Conservation (phyloP, 2,113 vertebrate species). For the Tetrax tetrax region DNA sequence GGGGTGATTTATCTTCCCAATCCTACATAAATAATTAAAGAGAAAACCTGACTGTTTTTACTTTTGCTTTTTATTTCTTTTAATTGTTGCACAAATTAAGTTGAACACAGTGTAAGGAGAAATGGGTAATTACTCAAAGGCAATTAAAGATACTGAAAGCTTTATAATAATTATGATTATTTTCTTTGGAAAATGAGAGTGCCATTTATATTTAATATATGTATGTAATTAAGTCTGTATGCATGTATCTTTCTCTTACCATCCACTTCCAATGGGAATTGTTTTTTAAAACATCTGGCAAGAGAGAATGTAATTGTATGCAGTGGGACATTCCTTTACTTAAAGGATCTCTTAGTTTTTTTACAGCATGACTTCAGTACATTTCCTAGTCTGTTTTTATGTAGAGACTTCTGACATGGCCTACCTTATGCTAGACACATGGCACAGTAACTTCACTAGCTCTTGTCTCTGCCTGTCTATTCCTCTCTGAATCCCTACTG, state of each 20-base stretch:
- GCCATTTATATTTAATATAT: constrained; percentile 59
- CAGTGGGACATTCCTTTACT: not conserved
- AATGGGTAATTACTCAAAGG: constrained; percentile 58
- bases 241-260: constrained; percentile 51
- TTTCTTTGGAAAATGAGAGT: constrained; percentile 55
- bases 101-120: constrained; percentile 2
- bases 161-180: constrained; percentile 65
- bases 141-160: constrained; percentile 58
- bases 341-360: not conserved
- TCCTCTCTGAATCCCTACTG: not conserved
- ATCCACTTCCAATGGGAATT: constrained; percentile 5
- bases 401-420: not conserved
- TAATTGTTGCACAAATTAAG: constrained; percentile 49
- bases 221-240: constrained; percentile 53
- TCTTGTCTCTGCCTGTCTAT: not conserved
- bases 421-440: not conserved
- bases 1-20: not conserved
- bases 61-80: constrained; percentile 20
- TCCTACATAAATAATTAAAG: constrained; percentile 30
- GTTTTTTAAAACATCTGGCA: constrained; percentile 1
- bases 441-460: not conserved
- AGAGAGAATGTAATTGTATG: not conserved
- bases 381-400: not conserved
- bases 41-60: not conserved
- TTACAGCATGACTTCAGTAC: not conserved